Base-by-base conservation (phyloP, 2,113 vertebrate genomes). In the Gambusia holbrooki region DNA sequence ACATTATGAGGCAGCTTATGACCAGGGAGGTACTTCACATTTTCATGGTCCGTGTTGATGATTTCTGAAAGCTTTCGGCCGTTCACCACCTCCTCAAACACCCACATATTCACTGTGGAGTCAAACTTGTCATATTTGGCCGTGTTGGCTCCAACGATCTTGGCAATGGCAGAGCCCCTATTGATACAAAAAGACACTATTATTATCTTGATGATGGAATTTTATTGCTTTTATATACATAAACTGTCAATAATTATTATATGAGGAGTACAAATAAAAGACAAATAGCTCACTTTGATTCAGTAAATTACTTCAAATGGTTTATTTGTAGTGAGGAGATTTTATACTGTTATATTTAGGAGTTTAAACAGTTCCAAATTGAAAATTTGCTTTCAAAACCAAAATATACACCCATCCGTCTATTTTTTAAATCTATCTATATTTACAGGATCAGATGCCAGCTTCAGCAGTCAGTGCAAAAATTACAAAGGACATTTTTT, bases 81-180 rank as follows among this genome's bases (percentile, higher is more conserved):
- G 0, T 86, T 92, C 45, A 98, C 86, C 61, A 92, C 95, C 92
- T 99, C 97, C 88, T 99, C 96, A 73, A 99, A 97, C 88, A 99
- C 97, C 98, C 98, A 99, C 97, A 99, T 99, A 83, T 89, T 95
- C 83, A 99, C 97, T 1, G 84, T 93, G 2, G 65, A 94, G 83
- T 98, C 95, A 67, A 99, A 99, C 73, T 29, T 81, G 88, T 94
- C 88, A 82, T 96, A 92, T 84, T 92, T 92, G 4, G 93, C 96
- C 1, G 96, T 93, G 19, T 98, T 99, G 86, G 84, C 89, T 3
- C 97, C 98, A 5, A 96, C 95, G 2, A 99, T 97, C 93, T 98
- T 98, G 91, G 97, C 97, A 19, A 99, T 98, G 91, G 96, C 97
- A 17, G 97, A 98, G 82, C 97, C 98, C 97, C 98, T 99, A 93